Evolutionary conservation across 1,140 invertebrate species (phyloP).

Genomic region (Dryas iulia): DNA sequence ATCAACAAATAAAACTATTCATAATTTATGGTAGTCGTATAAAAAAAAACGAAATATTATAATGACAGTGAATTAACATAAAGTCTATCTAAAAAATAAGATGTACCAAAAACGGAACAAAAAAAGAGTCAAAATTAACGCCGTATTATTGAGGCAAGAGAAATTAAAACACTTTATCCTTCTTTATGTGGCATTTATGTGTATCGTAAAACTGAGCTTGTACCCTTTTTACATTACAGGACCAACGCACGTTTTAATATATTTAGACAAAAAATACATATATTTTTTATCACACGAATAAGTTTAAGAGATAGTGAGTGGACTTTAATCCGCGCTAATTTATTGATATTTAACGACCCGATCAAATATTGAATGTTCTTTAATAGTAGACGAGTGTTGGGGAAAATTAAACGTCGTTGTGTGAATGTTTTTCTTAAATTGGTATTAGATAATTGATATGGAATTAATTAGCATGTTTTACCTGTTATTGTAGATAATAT

Average conservation of each 20-base stretch:
- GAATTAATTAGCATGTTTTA: not conserved
- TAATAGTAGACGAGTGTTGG: not conserved
- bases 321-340: slow-evolving; percentile 16
- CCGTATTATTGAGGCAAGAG: slow-evolving; percentile 62
- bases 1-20: slow-evolving; percentile 63
- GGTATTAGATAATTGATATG: not conserved
- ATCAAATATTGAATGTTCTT: not conserved
- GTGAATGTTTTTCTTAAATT: not conserved
- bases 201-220: slow-evolving; percentile 62
- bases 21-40: slow-evolving; percentile 49
- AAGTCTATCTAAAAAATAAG: not conserved
- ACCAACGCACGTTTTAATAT: slow-evolving; percentile 50
- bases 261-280: slow-evolving; percentile 42
- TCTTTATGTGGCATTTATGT: slow-evolving; percentile 77
- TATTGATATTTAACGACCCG: slow-evolving; percentile 8
- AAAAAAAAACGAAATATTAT: slow-evolving; percentile 54
- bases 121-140: slow-evolving; percentile 71
- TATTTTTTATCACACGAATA: slow-evolving; percentile 20
- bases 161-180: slow-evolving; percentile 75
- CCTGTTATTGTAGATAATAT: too few relatives aligned
- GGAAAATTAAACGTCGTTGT: not conserved
- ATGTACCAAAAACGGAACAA: slow-evolving; percentile 34
- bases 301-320: slow-evolving; percentile 23
- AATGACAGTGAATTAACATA: slow-evolving; percentile 26
- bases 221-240: slow-evolving; percentile 60